Conservation (phyloP, 2,113 vertebrate species). For the Columba janthina region DNA sequence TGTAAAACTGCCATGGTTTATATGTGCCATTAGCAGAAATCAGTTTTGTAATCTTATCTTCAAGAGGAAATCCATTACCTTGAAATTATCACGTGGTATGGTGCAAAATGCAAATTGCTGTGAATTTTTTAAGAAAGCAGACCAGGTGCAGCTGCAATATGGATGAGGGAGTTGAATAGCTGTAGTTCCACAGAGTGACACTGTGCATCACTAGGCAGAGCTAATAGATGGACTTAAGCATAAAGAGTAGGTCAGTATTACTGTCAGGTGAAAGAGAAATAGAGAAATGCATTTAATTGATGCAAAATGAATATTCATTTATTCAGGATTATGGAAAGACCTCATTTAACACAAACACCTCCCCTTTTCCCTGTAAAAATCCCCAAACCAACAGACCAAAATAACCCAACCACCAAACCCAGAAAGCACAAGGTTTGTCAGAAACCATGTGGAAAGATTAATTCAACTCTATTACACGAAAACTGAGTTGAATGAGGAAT, state of each 20-base stretch:
- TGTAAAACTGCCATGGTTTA: background rate
- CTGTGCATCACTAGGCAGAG: background rate
- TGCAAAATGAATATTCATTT: background rate
- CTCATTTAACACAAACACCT: background rate
- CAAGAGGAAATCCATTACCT: background rate
- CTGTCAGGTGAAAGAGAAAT: background rate
- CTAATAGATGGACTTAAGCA: background rate
- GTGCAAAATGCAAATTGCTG: background rate
- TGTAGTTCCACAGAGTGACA: background rate
- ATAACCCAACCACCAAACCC: background rate
- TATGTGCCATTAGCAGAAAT: background rate
- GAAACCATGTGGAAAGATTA: background rate
- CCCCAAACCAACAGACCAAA: fast-evolving
- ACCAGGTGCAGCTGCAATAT: background rate
- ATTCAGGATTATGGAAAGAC: background rate
- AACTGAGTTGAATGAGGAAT: background rate
- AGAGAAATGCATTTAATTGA: background rate
- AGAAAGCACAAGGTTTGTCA: background rate
- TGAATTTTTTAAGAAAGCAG: background rate
- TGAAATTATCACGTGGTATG: background rate
- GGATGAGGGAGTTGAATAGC: background rate
- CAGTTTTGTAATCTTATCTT: background rate
- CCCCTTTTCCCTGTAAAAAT: background rate
- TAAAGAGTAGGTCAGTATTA: background rate
- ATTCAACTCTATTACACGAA: background rate